Base-by-base conservation (phyloP, 23 tunicate genomes). In the Trididemnum clinides region DNA sequence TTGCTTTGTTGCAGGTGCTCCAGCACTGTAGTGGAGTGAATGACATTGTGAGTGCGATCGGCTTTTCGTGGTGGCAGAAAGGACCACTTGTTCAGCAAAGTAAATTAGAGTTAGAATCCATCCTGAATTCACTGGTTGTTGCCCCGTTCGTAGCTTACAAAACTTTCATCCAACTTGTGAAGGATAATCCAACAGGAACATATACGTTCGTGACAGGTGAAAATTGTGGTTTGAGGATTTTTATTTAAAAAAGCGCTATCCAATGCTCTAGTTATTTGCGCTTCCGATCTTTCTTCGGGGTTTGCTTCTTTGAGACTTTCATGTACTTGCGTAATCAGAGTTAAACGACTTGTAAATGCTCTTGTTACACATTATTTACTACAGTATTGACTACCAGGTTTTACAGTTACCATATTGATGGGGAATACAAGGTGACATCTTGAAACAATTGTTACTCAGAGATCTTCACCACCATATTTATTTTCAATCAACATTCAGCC, bases 141-240 rank as follows among this genome's bases (percentile, higher is more conserved):
- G 92, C 95, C 0, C 90, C 94, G 0, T 94, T 94, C 65, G 95
- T 72, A 18, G 98, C 90, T 1, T 94, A 85, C 81, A 94, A 94
- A 64, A 81, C 87, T 1, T 89, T 94, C 50, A 89, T 89, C n/a
- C 81, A 81, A 2, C 82, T 86, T 0, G 90, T 94, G 29, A 81
- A 94, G 33, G 86, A 85, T 49, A 92, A 83, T 29, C 80, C 95
- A 29, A 77, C 29, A 33, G 94, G 94, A 27, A 7, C 90, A 0
- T 94, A 50, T 39, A 85, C 92, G 2, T 88, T 89, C 28, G 98
- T 94, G 1, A 89, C 98, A 51, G 98, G 98, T 94, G 69, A 59
- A 18, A 44, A 10, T 10, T 7, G 54, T 15, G 54, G 54, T 44
- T 15, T 15, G 12, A 44, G 54, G 54, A 44, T 10, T 10, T 44